Base-by-base conservation (phyloP, 2,113 vertebrate genomes). In the Fukomys damarensis region DNA sequence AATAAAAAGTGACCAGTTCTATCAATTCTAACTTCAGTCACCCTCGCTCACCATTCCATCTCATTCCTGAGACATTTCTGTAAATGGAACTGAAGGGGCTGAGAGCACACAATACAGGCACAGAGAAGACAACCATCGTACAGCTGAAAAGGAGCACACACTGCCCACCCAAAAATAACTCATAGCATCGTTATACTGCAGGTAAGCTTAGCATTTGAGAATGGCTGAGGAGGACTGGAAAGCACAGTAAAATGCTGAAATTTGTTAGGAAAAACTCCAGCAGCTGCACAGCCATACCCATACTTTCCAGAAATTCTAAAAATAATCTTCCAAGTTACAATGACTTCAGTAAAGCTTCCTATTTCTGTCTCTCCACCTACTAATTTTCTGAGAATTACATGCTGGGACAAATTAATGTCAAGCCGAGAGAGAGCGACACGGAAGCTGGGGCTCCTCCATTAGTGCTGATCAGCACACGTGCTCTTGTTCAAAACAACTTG, bases 351-450 rank as follows among this genome's bases (percentile, higher is more conserved):
- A 68, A 79, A 66, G 63, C 35, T 92, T 95, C 94, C 86, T 91
- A 96, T 82, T 88, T 97, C 89, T 52, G 94, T 94, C 76, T 70
- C 82, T 97, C 95, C 85, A 97, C 95, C 97, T 83, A 98, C 82
- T 68, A 96, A 97, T 97, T 98, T 98, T 82, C 96, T 86, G 94
- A 52, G 96, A 76, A 97, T 91, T 97, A 98, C 66, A 98, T 24
- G 85, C 30, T 95, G 80, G 87, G 92, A 74, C 91, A 96, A 91
- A 91, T 85, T 17, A 96, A 66, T 30, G 86, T 49, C 93, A 96
- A 96, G 85, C 65, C 5, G 86, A 96, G 91, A 49, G 35, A 58
- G 77, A 90, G 70, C 77, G 2, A 7, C 3, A 17, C 5, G 1
- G 1, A 86, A 82, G 76, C 82, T 76, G 90, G 89, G 95, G 92